Base-by-base conservation (phyloP, 2,888 invertebrate species). In the Coenonympha arcania region DNA sequence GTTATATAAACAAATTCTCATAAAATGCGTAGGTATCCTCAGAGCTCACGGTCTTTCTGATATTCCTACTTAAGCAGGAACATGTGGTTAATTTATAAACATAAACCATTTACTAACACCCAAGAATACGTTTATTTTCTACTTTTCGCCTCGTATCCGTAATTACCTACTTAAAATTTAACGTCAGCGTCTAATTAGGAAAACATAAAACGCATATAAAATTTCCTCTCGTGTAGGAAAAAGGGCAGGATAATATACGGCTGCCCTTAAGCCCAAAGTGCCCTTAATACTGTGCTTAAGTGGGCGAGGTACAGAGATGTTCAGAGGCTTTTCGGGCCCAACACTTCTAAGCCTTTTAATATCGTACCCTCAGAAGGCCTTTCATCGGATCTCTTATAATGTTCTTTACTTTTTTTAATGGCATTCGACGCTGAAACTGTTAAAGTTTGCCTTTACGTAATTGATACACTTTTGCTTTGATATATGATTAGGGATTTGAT, bases 271-370 rank as follows among this genome's bases (percentile, higher is more conserved):
- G 70, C 66, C 73, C 64, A 72, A 76, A 86, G 85, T 84, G 75
- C 85, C 79, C 84, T 85, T 84, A 85, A 85, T 84, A 82, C 83
- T 78, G 77, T 76, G 82, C 75, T 82, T 75, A 83, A 85, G 86
- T 76, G 83, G 73, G 82, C 81, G 77, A 74, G 80, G 75, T 76
- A 75, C 79, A 73, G 79, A 78, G 78, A 80, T 76, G 76, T 79
- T 79, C 79, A 75, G 77, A 76, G 72, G 76, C 83, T 78, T 84
- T 84, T 84, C 80, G 83, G 77, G 69, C 71, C 76, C 73, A 80
- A 83, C 85, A 83, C 85, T 84, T 73, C 70, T 78, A 79, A 81
- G 82, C 81, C 83, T 83, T 85, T 85, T 86, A 84, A 85, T 85
- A 83, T 83, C 75, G 76, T 77, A 65, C 81, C 78, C 79, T 74